Conservation (phyloP, 2,888 invertebrate species). For the Xestia xanthographa region DNA sequence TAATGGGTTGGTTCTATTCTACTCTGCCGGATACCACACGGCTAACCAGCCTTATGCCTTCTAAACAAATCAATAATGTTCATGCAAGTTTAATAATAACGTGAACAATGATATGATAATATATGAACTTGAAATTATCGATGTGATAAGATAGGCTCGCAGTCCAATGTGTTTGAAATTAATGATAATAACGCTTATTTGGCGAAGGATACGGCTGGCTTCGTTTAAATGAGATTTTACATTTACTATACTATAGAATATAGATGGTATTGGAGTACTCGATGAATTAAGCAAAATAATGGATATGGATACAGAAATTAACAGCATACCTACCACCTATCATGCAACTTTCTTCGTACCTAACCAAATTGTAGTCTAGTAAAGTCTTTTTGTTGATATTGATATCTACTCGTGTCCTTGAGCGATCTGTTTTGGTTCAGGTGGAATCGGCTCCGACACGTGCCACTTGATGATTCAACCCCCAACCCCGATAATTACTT, state of each 20-base stretch:
- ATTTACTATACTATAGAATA: not conserved
- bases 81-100: conserved; percentile 60
- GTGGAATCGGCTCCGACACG: too few species aligned
- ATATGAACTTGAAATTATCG: conserved; percentile 57
- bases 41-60: too few species aligned
- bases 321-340: too few species aligned
- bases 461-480: too few species aligned
- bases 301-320: not conserved
- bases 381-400: not conserved
- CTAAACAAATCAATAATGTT: conserved; percentile 51
- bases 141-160: conserved; percentile 54
- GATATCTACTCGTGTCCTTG: not conserved
- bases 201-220: not conserved
- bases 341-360: not conserved
- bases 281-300: not conserved
- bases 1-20: too few species aligned
- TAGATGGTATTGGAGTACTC: not conserved
- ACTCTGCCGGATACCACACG: too few species aligned
- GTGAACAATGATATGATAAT: conserved; percentile 53
- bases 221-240: not conserved
- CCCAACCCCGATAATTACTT: too few species aligned
- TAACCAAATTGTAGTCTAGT: not conserved
- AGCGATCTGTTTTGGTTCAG: not conserved
- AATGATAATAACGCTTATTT: conserved; percentile 35
- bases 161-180: conserved; percentile 51